Evolutionary conservation across 1,140 invertebrate genomes (phyloP).

Genomic region (Habropoda laboriosa): DNA sequence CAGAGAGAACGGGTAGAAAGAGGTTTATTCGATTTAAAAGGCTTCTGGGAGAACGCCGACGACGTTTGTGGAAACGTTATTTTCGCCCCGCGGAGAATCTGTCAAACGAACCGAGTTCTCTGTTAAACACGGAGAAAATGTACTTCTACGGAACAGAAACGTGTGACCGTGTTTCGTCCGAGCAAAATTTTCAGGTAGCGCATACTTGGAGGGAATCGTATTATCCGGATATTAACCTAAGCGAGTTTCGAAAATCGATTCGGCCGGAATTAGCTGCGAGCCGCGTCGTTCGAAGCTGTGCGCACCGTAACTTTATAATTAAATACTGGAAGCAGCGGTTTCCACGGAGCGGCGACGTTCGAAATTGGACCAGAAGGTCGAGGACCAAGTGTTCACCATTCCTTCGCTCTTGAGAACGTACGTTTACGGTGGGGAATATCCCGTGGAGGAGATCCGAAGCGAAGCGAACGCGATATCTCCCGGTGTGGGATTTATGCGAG

Average conservation of each 20-base stretch:
- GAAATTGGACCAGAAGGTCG: slow-evolving; percentile 43
- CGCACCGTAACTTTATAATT: slow-evolving; percentile 42
- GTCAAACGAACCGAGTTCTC: not conserved
- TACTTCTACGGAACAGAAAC: too few species aligned
- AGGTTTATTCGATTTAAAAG: not conserved
- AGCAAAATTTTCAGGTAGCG: not conserved
- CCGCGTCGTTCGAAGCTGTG: not conserved
- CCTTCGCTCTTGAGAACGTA: slow-evolving; percentile 40
- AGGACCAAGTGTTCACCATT: slow-evolving; percentile 9
- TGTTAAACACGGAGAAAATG: too few species aligned
- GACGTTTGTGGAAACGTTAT: not conserved
- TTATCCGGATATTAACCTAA: not conserved
- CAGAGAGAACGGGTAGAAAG: not conserved
- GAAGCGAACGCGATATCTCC: slow-evolving; percentile 67
- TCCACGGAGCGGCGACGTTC: slow-evolving; percentile 3
- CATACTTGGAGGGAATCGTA: not conserved
- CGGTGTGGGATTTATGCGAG: slow-evolving; percentile 66
- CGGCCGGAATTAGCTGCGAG: not conserved
- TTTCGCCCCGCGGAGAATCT: not conserved
- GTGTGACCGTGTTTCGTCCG: too few species aligned
- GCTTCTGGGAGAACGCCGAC: not conserved
- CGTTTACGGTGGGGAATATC: slow-evolving; percentile 53
- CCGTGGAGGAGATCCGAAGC: slow-evolving; percentile 44
- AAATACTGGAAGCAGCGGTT: slow-evolving; percentile 39
- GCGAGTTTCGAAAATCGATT: slow-evolving; percentile 11